Evolutionary conservation across 2,113 vertebrate species (phyloP), one percentile per base, ranked within the genome.

Genomic region (Hyaena hyaena): DNA sequence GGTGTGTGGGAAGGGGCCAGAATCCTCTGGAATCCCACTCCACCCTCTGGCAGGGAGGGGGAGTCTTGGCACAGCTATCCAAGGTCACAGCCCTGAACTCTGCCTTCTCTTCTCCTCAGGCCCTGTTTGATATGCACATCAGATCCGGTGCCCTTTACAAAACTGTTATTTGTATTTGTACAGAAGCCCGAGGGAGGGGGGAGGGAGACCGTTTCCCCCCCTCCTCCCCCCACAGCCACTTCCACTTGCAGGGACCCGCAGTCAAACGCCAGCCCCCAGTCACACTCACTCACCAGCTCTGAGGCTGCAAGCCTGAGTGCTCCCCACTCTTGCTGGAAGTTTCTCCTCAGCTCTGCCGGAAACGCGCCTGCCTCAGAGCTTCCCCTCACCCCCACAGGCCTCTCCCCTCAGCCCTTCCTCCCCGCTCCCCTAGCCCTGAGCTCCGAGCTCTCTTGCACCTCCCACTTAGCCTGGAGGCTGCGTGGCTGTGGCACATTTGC

Each of bases 121-220:
- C 77, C 95, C 89, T 84, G 68, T 39, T 90, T 93, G 94, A 90
- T 53, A 96, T 90, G 92, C 94, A 86, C 21, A 26, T 71, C 90
- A 93, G 96, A 69, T 61, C 74, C 12, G 0, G 45, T 86, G 92
- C 66, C 90, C 97, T 96, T 97, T 93, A 87, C 92, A 95, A 95
- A 98, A 79, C 90, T 86, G 73, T 77, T 97, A 39, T 97, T 94
- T 96, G 81, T 97, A 39, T 97, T 94, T 96, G 81, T 94, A 81
- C 66, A 84, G 92, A 89, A 96, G 88, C 68, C 83, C 4, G 0
- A 50, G 23, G 50, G 43, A 82, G 50, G 53, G 23, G 26, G 14
- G 5, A 15, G 81, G 45, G 76, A 48, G 68, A 24, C 26, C 0
- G 0, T 39, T n/a, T 11, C 55, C 39, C 39, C 35, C 23, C 74